A percentile compares a stretch with the other conserved stretches of the same genome.
Conservation (phyloP, 2,113 vertebrate genomes). For the Coturnix japonica region DNA sequence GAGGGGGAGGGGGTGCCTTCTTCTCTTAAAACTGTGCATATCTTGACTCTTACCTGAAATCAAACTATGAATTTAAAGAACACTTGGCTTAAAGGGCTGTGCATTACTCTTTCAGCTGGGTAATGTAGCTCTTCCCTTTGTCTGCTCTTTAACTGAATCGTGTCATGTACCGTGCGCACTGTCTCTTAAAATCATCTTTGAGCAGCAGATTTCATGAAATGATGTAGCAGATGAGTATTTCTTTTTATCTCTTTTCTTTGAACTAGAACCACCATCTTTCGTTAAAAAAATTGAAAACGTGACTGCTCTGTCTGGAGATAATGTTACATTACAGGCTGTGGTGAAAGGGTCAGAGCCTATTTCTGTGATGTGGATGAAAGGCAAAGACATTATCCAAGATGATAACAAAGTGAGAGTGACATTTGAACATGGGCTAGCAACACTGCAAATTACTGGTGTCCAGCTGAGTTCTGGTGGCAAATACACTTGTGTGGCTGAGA, state of each 20-base stretch:
- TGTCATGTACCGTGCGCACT: accelerated
- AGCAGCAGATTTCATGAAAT: background rate
- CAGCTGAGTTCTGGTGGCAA: constrained; percentile 87
- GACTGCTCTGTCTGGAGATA: constrained; percentile 87
- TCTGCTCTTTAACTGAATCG: background rate
- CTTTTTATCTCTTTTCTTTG: constrained; percentile 60
- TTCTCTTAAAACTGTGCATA: constrained; percentile 11
- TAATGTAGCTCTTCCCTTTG: background rate
- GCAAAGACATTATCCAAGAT: constrained; percentile 90
- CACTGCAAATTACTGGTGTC: constrained; percentile 84
- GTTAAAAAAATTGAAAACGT: constrained; percentile 92
- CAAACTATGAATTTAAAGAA: background rate
- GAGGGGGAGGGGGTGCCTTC: background rate
- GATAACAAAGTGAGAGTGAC: constrained; percentile 89
- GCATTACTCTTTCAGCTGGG: background rate
- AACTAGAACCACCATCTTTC: constrained; percentile 92
- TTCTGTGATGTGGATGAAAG: constrained; percentile 92
- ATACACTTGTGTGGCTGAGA: constrained; percentile 94
- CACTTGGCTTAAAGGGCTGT: background rate
- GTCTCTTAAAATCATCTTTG: background rate
- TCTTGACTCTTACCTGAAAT: background rate
- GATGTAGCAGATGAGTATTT: background rate
- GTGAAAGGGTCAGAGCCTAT: constrained; percentile 93
- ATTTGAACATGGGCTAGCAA: constrained; percentile 89
- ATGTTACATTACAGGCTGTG: constrained; percentile 86